Percentiles rank a stretch among this genome's conserved stretches.
phyloP scores from a whole-genome alignment of 2,113 vertebrate genomes.

The Thermophis baileyi region DNA sequence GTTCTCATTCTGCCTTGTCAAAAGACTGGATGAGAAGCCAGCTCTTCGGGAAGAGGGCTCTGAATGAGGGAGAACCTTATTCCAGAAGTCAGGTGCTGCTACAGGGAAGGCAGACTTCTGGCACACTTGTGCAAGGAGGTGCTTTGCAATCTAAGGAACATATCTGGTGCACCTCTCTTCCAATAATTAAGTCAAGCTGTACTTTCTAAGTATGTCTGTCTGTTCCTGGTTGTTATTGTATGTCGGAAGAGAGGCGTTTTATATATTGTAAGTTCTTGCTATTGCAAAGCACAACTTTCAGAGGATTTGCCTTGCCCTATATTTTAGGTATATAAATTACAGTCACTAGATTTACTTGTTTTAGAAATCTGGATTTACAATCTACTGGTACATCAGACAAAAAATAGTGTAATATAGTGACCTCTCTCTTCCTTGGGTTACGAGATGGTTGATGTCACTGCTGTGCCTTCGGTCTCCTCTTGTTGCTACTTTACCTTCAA shows the following conservation, averaged over 20 bases:
- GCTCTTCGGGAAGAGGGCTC: too few species aligned
- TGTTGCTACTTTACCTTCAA: slow-evolving; percentile 90
- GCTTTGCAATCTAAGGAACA: background rate
- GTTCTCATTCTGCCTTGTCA: background rate
- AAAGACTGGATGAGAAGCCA: background rate
- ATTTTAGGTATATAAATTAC: background rate
- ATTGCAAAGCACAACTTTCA: background rate
- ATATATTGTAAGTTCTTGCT: background rate
- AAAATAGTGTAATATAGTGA: slow-evolving; percentile 60
- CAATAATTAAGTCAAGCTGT: background rate
- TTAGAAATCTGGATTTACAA: background rate
- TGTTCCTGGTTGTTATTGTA: background rate
- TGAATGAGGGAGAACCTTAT: background rate
- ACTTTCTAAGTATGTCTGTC: background rate
- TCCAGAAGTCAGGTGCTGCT: background rate
- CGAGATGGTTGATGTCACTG: slow-evolving; percentile 92
- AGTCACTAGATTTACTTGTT: background rate
- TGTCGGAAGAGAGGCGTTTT: background rate
- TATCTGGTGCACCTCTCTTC: background rate
- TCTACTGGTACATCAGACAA: background rate
- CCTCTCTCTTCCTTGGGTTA: slow-evolving; percentile 97
- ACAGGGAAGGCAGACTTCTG: background rate
- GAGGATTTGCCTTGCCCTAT: background rate
- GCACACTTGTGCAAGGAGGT: background rate
- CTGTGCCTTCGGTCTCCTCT: slow-evolving; percentile 89